Conservation (phyloP, 1,140 invertebrate genomes). For the Drosophila nigromelanica region DNA sequence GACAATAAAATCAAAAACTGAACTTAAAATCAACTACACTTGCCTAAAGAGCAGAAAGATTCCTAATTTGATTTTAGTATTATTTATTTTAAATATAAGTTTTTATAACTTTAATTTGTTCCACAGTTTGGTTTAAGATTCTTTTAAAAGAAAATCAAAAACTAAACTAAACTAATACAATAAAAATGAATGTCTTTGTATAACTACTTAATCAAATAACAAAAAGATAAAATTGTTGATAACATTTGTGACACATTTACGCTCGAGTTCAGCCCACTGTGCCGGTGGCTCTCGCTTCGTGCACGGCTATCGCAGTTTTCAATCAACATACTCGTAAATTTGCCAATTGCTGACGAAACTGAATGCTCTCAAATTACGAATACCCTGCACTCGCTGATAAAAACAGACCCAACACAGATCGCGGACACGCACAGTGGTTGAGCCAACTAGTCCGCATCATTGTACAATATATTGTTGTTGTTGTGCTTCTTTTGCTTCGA, state of each 20-base stretch:
- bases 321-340: constrained; percentile 42
- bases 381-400: constrained; percentile 28
- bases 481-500: background rate
- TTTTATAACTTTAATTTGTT: too few species aligned
- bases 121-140: too few species aligned
- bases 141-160: too few species aligned
- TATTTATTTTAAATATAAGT: too few species aligned
- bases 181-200: too few species aligned
- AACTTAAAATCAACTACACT: too few species aligned
- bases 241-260: background rate
- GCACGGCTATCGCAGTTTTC: constrained; percentile 49
- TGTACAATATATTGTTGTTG: background rate
- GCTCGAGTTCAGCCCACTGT: background rate
- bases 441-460: background rate
- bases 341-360: constrained; percentile 61
- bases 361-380: constrained; percentile 43
- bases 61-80: too few species aligned
- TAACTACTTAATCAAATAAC: too few species aligned
- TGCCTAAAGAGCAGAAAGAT: too few species aligned
- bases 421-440: constrained; percentile 23
- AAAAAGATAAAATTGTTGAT: background rate
- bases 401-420: constrained; percentile 15
- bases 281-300: too few species aligned
- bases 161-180: too few species aligned
- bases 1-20: too few species aligned